These are phyloP conservation scores for Athalia rosae DNA, from an alignment of 2,888 invertebrate species.

Conservation along the genomic window DNA sequence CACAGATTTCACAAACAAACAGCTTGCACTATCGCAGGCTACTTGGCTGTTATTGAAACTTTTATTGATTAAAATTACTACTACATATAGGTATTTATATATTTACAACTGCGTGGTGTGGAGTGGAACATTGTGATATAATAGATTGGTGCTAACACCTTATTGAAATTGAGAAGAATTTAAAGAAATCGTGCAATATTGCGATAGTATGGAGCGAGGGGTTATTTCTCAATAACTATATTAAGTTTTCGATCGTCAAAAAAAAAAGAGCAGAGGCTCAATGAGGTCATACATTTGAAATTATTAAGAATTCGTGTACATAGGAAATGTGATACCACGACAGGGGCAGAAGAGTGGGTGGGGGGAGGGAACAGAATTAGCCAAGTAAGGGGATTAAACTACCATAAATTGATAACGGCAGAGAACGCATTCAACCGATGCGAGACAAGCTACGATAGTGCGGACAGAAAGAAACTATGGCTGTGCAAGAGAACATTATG, in stretches of 20 bases:
- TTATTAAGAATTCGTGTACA: slow-evolving; percentile 39
- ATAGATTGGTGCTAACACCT: slow-evolving; percentile 74
- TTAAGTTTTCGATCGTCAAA: slow-evolving; percentile 58
- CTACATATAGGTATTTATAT: slow-evolving; percentile 71
- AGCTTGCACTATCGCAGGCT: slow-evolving; percentile 55
- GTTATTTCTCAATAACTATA: slow-evolving; percentile 65
- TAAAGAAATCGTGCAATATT: slow-evolving; percentile 71
- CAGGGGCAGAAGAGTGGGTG: not conserved
- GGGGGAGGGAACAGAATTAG: slow-evolving; percentile 16
- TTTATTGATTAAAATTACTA: slow-evolving; percentile 63
- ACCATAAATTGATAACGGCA: slow-evolving; percentile 33
- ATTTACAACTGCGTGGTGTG: slow-evolving; percentile 74
- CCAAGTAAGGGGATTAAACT: not conserved
- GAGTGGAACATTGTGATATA: slow-evolving; percentile 74
- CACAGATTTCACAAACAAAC: slow-evolving; percentile 54
- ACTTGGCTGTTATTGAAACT: slow-evolving; percentile 68
- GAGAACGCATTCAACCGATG: slow-evolving; percentile 48
- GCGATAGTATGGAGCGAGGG: slow-evolving; percentile 66
- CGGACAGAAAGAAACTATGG: slow-evolving; percentile 68
- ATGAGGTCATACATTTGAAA: slow-evolving; percentile 24
- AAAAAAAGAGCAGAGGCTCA: slow-evolving; percentile 30
- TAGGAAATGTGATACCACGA: slow-evolving; percentile 43
- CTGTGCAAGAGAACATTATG: slow-evolving; percentile 73
- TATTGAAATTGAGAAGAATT: slow-evolving; percentile 73
- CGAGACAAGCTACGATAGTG: slow-evolving; percentile 47